A percentile compares a stretch with the other conserved stretches of the same genome.
phyloP scores from a whole-genome alignment of 2,888 invertebrate species.

The Cerceris ruficornis region DNA sequence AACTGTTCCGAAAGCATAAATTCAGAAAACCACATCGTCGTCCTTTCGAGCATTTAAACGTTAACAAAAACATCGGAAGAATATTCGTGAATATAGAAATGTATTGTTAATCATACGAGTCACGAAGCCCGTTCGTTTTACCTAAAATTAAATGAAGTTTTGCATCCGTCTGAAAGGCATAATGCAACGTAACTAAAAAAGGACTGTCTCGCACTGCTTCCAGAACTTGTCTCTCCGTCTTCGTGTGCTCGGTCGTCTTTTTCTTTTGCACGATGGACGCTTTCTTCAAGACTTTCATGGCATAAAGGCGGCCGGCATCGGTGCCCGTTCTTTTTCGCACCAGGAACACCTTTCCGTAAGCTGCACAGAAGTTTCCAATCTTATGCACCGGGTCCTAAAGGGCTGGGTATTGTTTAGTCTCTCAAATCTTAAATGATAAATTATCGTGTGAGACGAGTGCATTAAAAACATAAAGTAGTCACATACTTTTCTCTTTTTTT shows the following conservation, averaged over 20 bases:
- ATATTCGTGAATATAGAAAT: background rate
- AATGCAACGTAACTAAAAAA: slow-evolving; percentile 97
- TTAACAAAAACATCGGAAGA: too few species aligned
- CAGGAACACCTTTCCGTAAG: slow-evolving; percentile 97
- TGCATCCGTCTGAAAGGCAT: slow-evolving; percentile 98
- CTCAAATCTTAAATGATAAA: too few species aligned
- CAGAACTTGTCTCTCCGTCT: slow-evolving; percentile 97
- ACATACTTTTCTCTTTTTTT: too few species aligned
- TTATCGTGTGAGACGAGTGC: too few species aligned
- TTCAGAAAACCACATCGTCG: too few species aligned
- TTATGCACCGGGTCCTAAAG: background rate
- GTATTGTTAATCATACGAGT: background rate
- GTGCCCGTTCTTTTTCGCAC: slow-evolving; percentile 94
- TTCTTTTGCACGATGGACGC: slow-evolving; percentile 96
- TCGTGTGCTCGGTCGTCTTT: slow-evolving; percentile 98
- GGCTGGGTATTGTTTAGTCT: background rate
- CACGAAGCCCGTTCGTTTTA: slow-evolving; percentile 83
- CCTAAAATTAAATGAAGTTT: slow-evolving; percentile 98
- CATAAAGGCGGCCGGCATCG: slow-evolving; percentile 95
- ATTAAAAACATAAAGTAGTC: too few species aligned
- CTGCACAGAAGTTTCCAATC: slow-evolving; percentile 83
- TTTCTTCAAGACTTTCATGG: slow-evolving; percentile 99
- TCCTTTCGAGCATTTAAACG: too few species aligned
- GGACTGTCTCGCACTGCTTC: slow-evolving; percentile 97
- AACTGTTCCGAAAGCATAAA: too few species aligned